Evolutionary conservation across 2,888 invertebrate species (phyloP), one percentile per base, ranked within the genome.

Genomic region (Yponomeuta plumbellus): DNA sequence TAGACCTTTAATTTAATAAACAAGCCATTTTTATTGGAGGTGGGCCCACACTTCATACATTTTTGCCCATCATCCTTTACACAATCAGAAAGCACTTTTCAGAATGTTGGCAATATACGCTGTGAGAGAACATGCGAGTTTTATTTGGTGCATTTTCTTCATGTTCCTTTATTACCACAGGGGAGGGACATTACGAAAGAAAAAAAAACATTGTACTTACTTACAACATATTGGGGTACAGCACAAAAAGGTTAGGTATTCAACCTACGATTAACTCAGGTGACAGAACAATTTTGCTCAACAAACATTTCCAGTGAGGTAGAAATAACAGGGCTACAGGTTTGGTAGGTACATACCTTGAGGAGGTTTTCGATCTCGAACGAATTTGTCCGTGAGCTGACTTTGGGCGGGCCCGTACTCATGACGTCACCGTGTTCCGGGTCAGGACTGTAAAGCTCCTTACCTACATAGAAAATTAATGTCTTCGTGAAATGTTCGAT

Each of bases 361-460:
- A 98, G 93, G 77, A 98, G 93, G 89, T 97, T 97, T 91, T 98
- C 98, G 78, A 98, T 98, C 92, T 98, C 98, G 85, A 97, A 97
- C 68, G 97, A 97, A 88, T 97, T 97, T 70, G 97, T 96, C 74
- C 97, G 93, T 66, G 96, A 96, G 74, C 94, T 94, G 77, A 94
- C 94, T 87, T 95, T 95, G 11, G 90, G 90, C 17, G 89, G 86
- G 62, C 91, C 91, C 23, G 79, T 76, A 68, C 73, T 78, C 65
- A 85, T 74, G 13, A 79, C 75, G 65, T 84, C 80, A 76, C 89
- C 74, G 70, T 92, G 80, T 1, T 89, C 89, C 1, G 81, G 69
- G 71, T 95, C 95, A 21, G 94, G 94, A 72, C 94, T 94, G 83
- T 94, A 95, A 71, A 94, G 85, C 81, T 96, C 96, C 87, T 96